A percentile compares a stretch with the other conserved stretches of the same genome.
Evolutionary conservation across 2,888 invertebrate genomes (phyloP).

Genomic region (Eledona agricola): DNA sequence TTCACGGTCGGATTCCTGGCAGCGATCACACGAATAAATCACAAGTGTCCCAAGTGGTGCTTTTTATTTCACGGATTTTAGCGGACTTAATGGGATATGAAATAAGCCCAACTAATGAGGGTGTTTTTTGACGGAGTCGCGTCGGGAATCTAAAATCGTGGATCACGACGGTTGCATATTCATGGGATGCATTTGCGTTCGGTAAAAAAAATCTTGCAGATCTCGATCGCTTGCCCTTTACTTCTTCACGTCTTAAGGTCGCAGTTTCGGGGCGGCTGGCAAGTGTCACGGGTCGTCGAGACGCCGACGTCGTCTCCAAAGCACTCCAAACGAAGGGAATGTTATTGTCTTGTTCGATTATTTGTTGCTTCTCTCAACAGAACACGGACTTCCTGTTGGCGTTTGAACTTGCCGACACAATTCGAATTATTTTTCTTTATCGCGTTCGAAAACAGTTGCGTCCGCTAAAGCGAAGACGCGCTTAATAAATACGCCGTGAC

Average conservation of each 20-base stretch:
- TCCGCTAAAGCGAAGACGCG: too few relatives aligned
- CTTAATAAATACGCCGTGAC: too few relatives aligned
- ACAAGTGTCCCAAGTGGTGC: slow-evolving; percentile 33
- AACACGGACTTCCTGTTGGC: slow-evolving; percentile 39
- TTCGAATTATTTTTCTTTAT: slow-evolving; percentile 22
- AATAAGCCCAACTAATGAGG: slow-evolving; percentile 48
- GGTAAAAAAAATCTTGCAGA: slow-evolving; percentile 12
- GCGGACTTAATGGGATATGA: slow-evolving; percentile 55
- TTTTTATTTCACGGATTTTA: slow-evolving; percentile 53
- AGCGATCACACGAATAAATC: slow-evolving; percentile 39
- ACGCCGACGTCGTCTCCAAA: slow-evolving; percentile 35
- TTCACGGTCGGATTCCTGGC: slow-evolving; percentile 31
- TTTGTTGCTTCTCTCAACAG: slow-evolving; percentile 48
- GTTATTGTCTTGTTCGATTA: slow-evolving; percentile 48
- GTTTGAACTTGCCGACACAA: slow-evolving; percentile 28
- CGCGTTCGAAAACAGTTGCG: background rate
- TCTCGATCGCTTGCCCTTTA: slow-evolving; percentile 41
- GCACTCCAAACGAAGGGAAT: slow-evolving; percentile 32
- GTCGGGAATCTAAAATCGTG: too few relatives aligned
- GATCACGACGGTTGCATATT: too few relatives aligned
- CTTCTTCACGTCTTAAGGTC: slow-evolving; percentile 40
- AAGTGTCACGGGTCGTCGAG: slow-evolving; percentile 45
- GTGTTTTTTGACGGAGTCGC: slow-evolving; percentile 32
- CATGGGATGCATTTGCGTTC: slow-evolving; percentile 8
- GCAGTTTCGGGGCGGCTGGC: slow-evolving; percentile 44